Evolutionary conservation across 2,888 invertebrate genomes (phyloP).

Genomic region (Cotesia congregata): DNA sequence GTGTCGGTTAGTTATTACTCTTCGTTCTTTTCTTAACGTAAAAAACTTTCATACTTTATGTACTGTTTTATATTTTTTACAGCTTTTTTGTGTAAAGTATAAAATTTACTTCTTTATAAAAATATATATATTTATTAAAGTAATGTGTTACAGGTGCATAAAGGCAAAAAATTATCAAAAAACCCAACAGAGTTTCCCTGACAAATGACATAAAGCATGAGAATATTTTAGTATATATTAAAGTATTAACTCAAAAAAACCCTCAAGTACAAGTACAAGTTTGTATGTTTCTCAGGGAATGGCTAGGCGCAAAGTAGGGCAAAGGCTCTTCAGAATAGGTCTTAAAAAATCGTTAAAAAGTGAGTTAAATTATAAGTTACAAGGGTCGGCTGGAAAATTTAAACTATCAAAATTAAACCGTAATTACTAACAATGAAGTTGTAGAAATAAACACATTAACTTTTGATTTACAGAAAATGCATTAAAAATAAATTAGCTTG

Average conservation of each 20-base stretch:
- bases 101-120: slow-evolving; percentile 2
- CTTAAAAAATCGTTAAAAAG: no score
- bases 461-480: no score
- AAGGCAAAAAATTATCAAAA: not conserved
- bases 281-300: no score
- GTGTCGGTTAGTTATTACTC: slow-evolving; percentile 31
- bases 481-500: no score
- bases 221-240: slow-evolving; percentile 1
- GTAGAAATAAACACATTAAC: no score
- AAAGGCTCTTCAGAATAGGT: no score
- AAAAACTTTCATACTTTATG: not conserved
- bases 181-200: not conserved
- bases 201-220: slow-evolving; percentile 4
- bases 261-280: no score
- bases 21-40: slow-evolving; percentile 25
- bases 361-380: no score
- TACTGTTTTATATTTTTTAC: slow-evolving; percentile 26
- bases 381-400: no score
- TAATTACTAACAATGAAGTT: no score
- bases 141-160: not conserved
- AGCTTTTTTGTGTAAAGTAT: slow-evolving; percentile 11
- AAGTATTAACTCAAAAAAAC: not conserved
- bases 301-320: no score
- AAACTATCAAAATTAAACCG: no score
- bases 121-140: not conserved